Evolutionary conservation across 1,140 invertebrate genomes (phyloP), one percentile per base, ranked within the genome.

Genomic region (Bombus sibiricus): DNA sequence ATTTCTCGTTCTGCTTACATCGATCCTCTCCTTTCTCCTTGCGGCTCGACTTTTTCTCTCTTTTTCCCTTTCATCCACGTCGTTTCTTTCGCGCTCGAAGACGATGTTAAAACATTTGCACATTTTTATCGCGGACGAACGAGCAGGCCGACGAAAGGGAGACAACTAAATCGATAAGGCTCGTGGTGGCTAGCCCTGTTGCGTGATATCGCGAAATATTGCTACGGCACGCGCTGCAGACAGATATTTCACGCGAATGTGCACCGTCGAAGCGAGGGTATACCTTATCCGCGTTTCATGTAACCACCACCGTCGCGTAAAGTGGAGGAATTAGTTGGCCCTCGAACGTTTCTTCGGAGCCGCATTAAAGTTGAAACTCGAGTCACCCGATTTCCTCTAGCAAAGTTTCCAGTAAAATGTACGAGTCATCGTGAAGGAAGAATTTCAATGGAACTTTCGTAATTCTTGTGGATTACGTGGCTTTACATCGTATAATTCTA

Each of bases 131-230:
- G 25, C 9, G 32, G n/a, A 6, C 37, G 39, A 22, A 41, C 28
- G 79, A 32, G 32, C n/a, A 12, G 25, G 22, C n/a, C 32, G 73
- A 47, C 39, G 28, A 76, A 78, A 77, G 62, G 28, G n/a, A 59
- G 41, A 69, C 34, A 57, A 83, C 32, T 64, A 41, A 78, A 78
- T 76, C 72, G 75, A 78, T 83, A 83, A 78, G 82, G 8, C 15
- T 32, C 32, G 59, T 41, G 41, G 12, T 37, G 81, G 68, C 34
- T 32, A 12, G 25, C 47, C 41, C 39, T 82, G 53, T 82, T 47
- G 81, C 81, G 81, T 82, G 81, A 82, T 75, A 82, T 64, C 57
- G 69, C 69, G 80, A 74, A 74, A 74, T 81, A 81, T 81, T 66
- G 47, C 47, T 8, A 53, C 68, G 57, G 37, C 53, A 34, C 32